Conservation (phyloP, 2,797 vertebrate species). For the Catamblyrhynchus diadema region DNA sequence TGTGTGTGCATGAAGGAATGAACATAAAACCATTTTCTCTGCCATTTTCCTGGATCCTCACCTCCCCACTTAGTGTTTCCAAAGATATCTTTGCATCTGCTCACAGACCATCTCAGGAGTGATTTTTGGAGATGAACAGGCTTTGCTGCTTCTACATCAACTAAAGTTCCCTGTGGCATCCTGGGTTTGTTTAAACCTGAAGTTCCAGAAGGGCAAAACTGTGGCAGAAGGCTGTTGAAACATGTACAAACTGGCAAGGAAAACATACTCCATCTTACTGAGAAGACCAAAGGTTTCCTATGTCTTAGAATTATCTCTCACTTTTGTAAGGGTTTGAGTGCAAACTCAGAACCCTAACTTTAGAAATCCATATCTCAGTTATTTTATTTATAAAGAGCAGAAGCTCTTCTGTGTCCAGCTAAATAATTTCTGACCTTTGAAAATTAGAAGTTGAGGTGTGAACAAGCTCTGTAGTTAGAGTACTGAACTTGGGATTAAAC, state of each 20-base stretch:
- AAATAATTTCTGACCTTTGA: neutral
- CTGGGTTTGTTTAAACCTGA: conserved; percentile 48
- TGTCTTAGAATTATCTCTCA: neutral
- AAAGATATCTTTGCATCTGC: conserved; percentile 31
- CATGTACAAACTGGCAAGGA: neutral
- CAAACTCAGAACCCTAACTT: neutral
- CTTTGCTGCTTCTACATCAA: conserved; percentile 15
- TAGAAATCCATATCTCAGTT: neutral
- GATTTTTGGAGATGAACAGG: neutral
- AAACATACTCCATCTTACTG: neutral
- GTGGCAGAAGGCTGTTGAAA: neutral
- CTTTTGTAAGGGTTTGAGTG: neutral
- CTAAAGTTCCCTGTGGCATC: conserved; percentile 2
- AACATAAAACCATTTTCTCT: neutral
- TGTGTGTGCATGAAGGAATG: neutral
- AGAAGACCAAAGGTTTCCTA: neutral
- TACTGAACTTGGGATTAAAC: neutral
- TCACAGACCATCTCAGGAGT: neutral
- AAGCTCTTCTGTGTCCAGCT: neutral
- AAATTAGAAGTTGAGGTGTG: neutral
- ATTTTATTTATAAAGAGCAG: neutral
- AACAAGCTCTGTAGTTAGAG: neutral
- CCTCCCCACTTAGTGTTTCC: neutral
- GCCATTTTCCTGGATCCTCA: neutral
- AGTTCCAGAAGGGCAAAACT: neutral